Percentiles rank a stretch among this genome's conserved stretches.
These are phyloP conservation scores for Zaprionus bogoriensis DNA, from an alignment of 2,888 invertebrate genomes.

Conservation along the genomic window DNA sequence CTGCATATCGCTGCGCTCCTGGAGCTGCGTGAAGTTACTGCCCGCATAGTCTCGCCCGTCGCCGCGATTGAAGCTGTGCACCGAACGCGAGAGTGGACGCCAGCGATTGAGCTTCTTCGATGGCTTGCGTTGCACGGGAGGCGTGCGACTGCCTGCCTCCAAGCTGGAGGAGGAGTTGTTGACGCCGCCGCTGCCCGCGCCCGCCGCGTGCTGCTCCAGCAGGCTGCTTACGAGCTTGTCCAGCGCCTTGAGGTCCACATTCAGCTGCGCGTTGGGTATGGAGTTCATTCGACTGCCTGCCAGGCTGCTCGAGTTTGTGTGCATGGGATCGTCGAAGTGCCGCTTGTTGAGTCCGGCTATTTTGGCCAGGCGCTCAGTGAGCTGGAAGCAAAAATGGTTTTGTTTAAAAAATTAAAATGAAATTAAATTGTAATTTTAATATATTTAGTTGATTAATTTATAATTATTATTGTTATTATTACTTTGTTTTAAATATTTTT, in stretches of 20 bases:
- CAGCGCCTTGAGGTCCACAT: slow-evolving; percentile 85
- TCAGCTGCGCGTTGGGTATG: slow-evolving; percentile 83
- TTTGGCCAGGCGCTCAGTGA: slow-evolving; percentile 80
- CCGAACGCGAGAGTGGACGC: slow-evolving; percentile 82
- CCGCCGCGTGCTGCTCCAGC: slow-evolving; percentile 83
- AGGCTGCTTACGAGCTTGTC: slow-evolving; percentile 87
- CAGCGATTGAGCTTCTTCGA: slow-evolving; percentile 81
- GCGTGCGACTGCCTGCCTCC: slow-evolving; percentile 56
- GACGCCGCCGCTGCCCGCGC: slow-evolving; percentile 13
- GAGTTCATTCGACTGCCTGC: slow-evolving; percentile 77
- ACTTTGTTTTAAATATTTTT: background rate
- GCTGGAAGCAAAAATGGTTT: too few relatives aligned
- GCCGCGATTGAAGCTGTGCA: slow-evolving; percentile 71
- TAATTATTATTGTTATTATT: background rate
- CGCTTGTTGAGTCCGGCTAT: slow-evolving; percentile 77
- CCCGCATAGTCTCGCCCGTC: slow-evolving; percentile 23
- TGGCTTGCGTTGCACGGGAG: slow-evolving; percentile 49
- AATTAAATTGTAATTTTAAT: too few relatives aligned
- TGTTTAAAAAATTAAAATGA: too few relatives aligned
- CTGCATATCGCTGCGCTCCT: slow-evolving; percentile 51
- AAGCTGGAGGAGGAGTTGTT: slow-evolving; percentile 7
- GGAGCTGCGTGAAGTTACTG: slow-evolving; percentile 55
- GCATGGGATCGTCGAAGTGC: slow-evolving; percentile 42
- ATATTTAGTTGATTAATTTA: background rate
- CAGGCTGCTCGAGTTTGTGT: slow-evolving; percentile 45